A percentile compares a stretch with the other conserved stretches of the same genome.
Evolutionary conservation across 2,113 vertebrate genomes (phyloP).

Genomic region (Percina caprodes): DNA sequence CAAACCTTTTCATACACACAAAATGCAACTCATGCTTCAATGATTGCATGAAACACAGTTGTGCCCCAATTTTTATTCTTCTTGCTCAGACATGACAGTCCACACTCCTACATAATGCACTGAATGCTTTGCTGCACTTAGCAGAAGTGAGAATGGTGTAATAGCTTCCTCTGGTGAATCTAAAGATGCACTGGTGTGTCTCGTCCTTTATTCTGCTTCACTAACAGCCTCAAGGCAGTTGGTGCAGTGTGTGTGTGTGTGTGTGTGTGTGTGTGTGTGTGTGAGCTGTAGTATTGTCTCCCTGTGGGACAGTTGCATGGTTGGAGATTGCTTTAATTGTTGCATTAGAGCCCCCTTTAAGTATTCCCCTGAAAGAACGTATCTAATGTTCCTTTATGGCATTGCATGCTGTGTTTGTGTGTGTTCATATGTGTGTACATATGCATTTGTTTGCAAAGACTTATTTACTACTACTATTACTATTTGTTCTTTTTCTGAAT

Average conservation of each 20-base stretch:
- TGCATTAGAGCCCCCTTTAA: constrained; percentile 28
- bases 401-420: constrained; percentile 9
- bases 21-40: constrained; percentile 6
- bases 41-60: constrained; percentile 25
- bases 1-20: not conserved
- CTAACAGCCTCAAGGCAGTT: constrained; percentile 38
- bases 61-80: constrained; percentile 57
- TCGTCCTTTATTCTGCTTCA: constrained; percentile 61
- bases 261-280: not conserved
- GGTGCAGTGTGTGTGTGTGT: not conserved
- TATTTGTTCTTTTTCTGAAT: constrained; percentile 1
- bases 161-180: constrained; percentile 56
- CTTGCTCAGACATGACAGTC: constrained; percentile 29
- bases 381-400: constrained; percentile 36
- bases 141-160: constrained; percentile 69
- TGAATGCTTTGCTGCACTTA: constrained; percentile 57
- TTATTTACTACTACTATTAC: not conserved
- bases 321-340: constrained; percentile 66
- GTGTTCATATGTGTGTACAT: not conserved
- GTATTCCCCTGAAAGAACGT: constrained; percentile 21
- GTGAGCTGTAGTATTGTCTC: not conserved
- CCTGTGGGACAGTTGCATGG: constrained; percentile 51
- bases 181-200: constrained; percentile 38
- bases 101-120: constrained; percentile 30
- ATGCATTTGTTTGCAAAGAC: constrained; percentile 18